phyloP scores from a whole-genome alignment of 1,140 invertebrate species.

The Drosophila albomicans region DNA sequence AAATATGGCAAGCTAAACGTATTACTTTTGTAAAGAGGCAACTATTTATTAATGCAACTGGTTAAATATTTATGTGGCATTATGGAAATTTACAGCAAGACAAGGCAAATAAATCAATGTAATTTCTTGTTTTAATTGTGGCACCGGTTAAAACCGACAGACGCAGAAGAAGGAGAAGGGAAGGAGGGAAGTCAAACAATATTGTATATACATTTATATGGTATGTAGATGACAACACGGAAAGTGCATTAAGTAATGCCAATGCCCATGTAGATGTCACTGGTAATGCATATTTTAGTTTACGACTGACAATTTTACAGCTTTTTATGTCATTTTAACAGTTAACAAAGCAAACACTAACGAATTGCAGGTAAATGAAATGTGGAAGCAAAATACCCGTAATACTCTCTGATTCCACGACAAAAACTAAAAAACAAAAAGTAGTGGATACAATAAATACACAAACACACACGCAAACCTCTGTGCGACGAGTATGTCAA shows the following conservation, averaged over 20 bases:
- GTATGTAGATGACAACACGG: slow-evolving; percentile 40
- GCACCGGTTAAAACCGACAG: slow-evolving; percentile 40
- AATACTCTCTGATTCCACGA: slow-evolving; percentile 12
- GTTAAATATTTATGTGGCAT: slow-evolving; percentile 59
- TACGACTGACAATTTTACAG: slow-evolving; percentile 49
- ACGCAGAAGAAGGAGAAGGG: not conserved
- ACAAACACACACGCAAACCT: not conserved
- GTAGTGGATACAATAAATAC: slow-evolving; percentile 3
- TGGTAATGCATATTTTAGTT: slow-evolving; percentile 64
- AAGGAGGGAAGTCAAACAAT: slow-evolving; percentile 1
- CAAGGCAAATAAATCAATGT: slow-evolving; percentile 64
- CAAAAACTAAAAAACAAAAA: slow-evolving; percentile 12
- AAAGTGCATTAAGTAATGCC: slow-evolving; percentile 68
- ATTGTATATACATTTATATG: no score
- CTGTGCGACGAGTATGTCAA: slow-evolving; percentile 23
- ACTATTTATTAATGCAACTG: slow-evolving; percentile 50
- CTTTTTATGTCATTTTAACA: slow-evolving; percentile 36
- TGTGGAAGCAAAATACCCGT: slow-evolving; percentile 26
- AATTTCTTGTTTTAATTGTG: slow-evolving; percentile 68
- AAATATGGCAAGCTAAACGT: slow-evolving; percentile 34
- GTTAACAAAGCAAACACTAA: slow-evolving; percentile 25
- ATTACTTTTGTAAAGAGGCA: slow-evolving; percentile 15
- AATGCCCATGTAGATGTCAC: slow-evolving; percentile 42
- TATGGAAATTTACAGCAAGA: slow-evolving; percentile 49
- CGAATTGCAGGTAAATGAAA: slow-evolving; percentile 36